Conservation (phyloP, 2,888 invertebrate genomes). For the Netelia virgata region DNA sequence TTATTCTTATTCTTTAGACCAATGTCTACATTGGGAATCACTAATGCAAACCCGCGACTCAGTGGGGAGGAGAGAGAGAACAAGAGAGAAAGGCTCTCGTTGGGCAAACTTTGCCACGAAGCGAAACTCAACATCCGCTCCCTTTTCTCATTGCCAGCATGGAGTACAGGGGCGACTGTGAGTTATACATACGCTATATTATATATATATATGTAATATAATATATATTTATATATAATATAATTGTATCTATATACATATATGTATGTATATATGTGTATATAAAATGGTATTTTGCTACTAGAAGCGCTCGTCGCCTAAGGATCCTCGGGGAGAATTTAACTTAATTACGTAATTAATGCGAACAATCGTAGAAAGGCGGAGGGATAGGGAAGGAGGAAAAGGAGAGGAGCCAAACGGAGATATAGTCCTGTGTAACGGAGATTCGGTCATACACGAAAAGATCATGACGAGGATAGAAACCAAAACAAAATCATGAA, state of each 20-base stretch:
- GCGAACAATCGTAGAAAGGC: slow-evolving; percentile 63
- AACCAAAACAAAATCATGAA: slow-evolving; percentile 49
- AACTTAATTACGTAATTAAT: slow-evolving; percentile 68
- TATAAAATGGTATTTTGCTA: neutral
- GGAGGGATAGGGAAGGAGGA: slow-evolving; percentile 32
- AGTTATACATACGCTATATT: neutral
- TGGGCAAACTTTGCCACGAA: slow-evolving; percentile 71
- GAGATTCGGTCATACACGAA: slow-evolving; percentile 40
- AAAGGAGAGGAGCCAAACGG: neutral
- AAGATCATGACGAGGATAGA: slow-evolving; percentile 32
- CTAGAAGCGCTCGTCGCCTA: slow-evolving; percentile 41
- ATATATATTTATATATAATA: neutral
- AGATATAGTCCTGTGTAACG: slow-evolving; percentile 17
- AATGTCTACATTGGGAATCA: slow-evolving; percentile 61
- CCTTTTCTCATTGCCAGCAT: slow-evolving; percentile 41
- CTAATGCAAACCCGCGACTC: slow-evolving; percentile 50
- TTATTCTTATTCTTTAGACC: slow-evolving; percentile 30
- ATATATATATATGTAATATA: neutral
- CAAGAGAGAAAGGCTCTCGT: slow-evolving; percentile 62
- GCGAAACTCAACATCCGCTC: slow-evolving; percentile 60
- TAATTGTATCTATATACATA: neutral
- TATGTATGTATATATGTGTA: neutral
- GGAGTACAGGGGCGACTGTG: slow-evolving; percentile 12
- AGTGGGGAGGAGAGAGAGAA: slow-evolving; percentile 16
- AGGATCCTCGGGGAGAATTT: slow-evolving; percentile 59